Evolutionary conservation across 2,113 vertebrate genomes (phyloP).

Genomic region (Pao palembangensis): DNA sequence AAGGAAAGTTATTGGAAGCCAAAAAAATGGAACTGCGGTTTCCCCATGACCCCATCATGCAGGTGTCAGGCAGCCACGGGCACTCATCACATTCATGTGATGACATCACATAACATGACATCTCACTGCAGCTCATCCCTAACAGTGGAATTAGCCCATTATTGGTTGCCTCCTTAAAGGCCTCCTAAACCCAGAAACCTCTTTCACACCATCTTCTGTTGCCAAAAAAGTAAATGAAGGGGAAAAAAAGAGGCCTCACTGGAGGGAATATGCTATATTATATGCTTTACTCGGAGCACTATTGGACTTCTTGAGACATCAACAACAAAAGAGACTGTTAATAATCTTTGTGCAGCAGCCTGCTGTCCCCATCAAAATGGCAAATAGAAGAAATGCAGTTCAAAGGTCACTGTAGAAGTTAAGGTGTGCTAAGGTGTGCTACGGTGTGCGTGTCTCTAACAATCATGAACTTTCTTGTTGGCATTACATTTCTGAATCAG

Average conservation of each 20-base stretch:
- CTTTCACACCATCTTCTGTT: conserved; percentile 58
- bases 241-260: conserved; percentile 23
- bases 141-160: conserved; percentile 43
- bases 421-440: background rate
- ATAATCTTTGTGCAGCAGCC: conserved; percentile 15
- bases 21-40: conserved; percentile 49
- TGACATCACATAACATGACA: no score
- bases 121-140: conserved; percentile 2
- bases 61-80: conserved; percentile 43
- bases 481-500: conserved; percentile 26
- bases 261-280: conserved; percentile 21
- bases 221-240: conserved; percentile 24
- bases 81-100: background rate
- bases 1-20: conserved; percentile 7
- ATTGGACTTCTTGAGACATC: background rate
- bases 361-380: conserved; percentile 12
- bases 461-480: conserved; percentile 18
- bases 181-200: background rate
- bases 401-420: background rate
- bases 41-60: conserved; percentile 32
- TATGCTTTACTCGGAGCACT: conserved; percentile 9
- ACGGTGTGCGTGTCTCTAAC: conserved; percentile 4
- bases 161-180: conserved; percentile 9
- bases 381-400: conserved; percentile 16
- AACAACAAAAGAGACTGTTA: conserved; percentile 17